Percentiles rank a stretch among this genome's conserved stretches.
These are phyloP conservation scores for Meriones unguiculatus DNA, from an alignment of 2,113 vertebrate species.

Conservation along the genomic window DNA sequence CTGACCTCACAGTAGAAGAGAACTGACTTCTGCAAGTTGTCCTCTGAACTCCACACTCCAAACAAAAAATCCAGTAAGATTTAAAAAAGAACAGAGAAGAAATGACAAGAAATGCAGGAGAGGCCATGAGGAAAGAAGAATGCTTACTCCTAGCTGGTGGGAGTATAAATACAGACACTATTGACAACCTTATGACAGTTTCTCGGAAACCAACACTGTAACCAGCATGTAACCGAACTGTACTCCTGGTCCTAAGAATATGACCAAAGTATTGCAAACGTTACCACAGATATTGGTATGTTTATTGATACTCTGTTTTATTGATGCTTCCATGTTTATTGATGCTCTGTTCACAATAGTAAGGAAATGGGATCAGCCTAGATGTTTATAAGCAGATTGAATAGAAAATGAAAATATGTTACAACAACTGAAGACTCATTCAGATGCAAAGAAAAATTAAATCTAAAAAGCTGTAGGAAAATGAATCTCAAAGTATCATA, in stretches of 20 bases:
- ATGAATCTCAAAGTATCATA: neutral
- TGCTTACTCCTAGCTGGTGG: neutral
- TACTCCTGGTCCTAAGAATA: neutral
- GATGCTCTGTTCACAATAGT: neutral
- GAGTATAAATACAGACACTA: neutral
- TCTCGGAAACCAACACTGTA: neutral
- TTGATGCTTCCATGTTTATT: neutral
- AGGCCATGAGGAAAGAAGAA: neutral
- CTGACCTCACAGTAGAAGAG: neutral
- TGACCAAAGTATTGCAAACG: neutral
- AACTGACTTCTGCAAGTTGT: neutral
- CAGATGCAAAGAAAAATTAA: neutral
- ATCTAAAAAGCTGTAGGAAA: neutral
- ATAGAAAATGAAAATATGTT: neutral
- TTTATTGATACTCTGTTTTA: neutral
- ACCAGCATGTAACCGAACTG: too few species aligned
- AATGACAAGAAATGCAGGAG: neutral
- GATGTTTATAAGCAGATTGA: neutral
- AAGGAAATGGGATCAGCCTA: neutral
- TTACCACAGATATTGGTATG: neutral
- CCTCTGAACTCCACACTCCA: neutral
- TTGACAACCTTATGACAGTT: neutral
- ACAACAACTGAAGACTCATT: neutral
- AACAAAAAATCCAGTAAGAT: neutral
- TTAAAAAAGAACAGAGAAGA: neutral